A percentile compares a stretch with the other conserved stretches of the same genome.
Evolutionary conservation across 2,113 vertebrate species (phyloP).

Genomic region (Microtus oregoni): DNA sequence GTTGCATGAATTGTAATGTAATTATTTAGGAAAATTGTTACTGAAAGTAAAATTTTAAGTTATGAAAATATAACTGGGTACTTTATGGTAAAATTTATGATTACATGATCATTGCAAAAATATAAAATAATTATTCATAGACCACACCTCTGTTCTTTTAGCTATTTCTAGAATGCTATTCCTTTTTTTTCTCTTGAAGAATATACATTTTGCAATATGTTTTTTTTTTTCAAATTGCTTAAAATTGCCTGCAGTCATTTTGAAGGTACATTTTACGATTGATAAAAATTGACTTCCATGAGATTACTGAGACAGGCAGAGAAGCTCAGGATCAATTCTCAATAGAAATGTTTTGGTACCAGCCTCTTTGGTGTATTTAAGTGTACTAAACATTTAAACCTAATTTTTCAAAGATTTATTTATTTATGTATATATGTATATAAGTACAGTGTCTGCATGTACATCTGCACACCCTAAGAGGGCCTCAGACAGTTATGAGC

Average conservation of each 20-base stretch:
- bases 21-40: not conserved
- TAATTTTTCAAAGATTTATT: not conserved
- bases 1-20: not conserved
- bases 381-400: not conserved
- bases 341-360: not conserved
- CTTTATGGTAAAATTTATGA: not conserved
- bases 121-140: not conserved
- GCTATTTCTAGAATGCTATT: not conserved
- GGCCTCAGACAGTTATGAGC: not conserved
- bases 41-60: constrained; percentile 26
- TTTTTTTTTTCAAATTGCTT: constrained; percentile 15
- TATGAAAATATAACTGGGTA: not conserved
- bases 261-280: not conserved
- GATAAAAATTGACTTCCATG: not conserved
- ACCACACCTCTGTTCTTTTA: constrained; percentile 25
- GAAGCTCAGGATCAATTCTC: not conserved
- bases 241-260: not conserved
- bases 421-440: not conserved
- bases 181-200: not conserved
- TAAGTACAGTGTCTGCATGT: not conserved
- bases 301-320: not conserved
- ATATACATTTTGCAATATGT: not conserved
- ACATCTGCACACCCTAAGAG: not conserved
- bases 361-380: not conserved
- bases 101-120: not conserved